Base-by-base conservation (phyloP, 2,797 vertebrate genomes). In the Sparus aurata region DNA sequence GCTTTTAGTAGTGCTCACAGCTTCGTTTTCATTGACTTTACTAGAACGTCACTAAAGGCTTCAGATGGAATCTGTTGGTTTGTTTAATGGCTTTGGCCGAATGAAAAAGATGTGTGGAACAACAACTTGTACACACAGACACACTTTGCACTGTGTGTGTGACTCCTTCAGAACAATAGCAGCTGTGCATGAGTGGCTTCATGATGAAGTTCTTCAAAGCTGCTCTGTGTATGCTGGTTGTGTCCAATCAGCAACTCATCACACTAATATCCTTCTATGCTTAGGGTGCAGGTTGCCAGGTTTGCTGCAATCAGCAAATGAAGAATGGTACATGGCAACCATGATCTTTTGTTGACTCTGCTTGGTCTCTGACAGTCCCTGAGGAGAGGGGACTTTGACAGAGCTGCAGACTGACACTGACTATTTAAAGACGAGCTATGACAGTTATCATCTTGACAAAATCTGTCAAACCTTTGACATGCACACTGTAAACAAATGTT, bases 11-110 rank as follows among this genome's bases (percentile, higher is more conserved):
- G 43, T 58, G 74, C 80, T 85, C 75, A 53, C 71, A 65, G 64
- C 18, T 0, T 53, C 55, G 69, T 77, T 73, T 85, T 83, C 75
- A 83, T 63, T 75, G 69, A 75, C 62, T 69, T 68, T 61, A 78
- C 80, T 73, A 61, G 43, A 78, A 46, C 4, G 43, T 75, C 2
- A 27, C 75, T 79, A 64, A 81, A 83, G 74, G 77, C 81, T 77
- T 86, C 47, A 85, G 65, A 86, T 80, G 79, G 71, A 86, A 81
- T 83, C 68, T 50, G 23, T 57, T 18, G 12, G 57, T 73, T 38
- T 78, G 58, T 80, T 58, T 85, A 87, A 87, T 82, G 69, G 86
- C 65, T 73, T 77, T 70, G n/a, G 61, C 53, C 2, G 4, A 85
- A 65, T 65, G 47, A 49, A 71, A 67, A 79, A 62, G 65, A 70